These are phyloP conservation scores for Coregonus ussuriensis DNA, from an alignment of 2,797 vertebrate genomes.

Conservation along the genomic window DNA sequence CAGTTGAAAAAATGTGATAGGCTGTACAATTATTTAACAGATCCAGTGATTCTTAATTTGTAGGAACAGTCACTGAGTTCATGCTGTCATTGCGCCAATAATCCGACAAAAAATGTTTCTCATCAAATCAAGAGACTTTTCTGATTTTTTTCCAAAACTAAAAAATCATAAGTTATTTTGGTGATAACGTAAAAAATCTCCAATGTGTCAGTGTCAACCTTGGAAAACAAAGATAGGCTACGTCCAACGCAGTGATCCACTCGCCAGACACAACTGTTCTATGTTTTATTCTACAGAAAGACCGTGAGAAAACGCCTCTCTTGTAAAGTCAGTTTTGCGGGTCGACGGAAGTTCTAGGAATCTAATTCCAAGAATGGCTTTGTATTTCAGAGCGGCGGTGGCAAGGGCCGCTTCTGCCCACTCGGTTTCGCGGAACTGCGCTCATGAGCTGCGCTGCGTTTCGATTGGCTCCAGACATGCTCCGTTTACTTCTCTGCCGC, in stretches of 20 bases:
- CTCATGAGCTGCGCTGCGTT: slow-evolving; percentile 19
- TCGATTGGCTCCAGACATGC: slow-evolving; percentile 29
- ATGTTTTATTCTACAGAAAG: slow-evolving; percentile 23
- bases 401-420: slow-evolving; percentile 17
- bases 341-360: slow-evolving; percentile 64
- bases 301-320: slow-evolving; percentile 45
- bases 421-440: slow-evolving; percentile 43
- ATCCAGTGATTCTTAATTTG: not conserved
- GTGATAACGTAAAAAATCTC: not conserved
- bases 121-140: slow-evolving; percentile 10
- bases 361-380: slow-evolving; percentile 69
- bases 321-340: slow-evolving; percentile 39
- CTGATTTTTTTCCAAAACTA: not conserved
- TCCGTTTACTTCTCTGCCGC: slow-evolving; percentile 6
- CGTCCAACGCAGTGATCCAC: not conserved
- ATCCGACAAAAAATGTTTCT: not conserved
- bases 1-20: slow-evolving; percentile 9
- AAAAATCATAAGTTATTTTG: not conserved
- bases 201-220: not conserved
- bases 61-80: slow-evolving; percentile 11
- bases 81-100: slow-evolving; percentile 14
- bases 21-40: not conserved
- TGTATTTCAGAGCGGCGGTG: slow-evolving; percentile 60
- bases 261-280: not conserved
- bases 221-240: not conserved